These are phyloP conservation scores for Dryocosmus kuriphilus DNA, from an alignment of 2,888 invertebrate species.

Conservation along the genomic window DNA sequence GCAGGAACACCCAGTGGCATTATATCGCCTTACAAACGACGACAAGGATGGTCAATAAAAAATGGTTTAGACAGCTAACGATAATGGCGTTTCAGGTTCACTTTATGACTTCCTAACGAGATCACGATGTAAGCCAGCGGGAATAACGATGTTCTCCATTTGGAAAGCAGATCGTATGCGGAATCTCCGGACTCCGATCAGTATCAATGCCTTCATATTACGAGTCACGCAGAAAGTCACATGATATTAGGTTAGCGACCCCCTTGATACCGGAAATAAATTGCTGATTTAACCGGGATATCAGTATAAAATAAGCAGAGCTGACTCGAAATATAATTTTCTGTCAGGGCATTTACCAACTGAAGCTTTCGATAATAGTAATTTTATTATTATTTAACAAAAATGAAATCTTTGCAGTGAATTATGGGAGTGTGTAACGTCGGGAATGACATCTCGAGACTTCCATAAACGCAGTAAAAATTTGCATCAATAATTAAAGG, in stretches of 20 bases:
- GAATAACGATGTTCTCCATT: conserved; percentile 37
- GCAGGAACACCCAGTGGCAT: conserved; percentile 19
- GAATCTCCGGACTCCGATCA: conserved; percentile 33
- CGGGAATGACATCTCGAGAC: not conserved
- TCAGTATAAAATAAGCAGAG: not conserved
- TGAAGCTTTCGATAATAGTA: not conserved
- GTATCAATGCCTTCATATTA: conserved; percentile 27
- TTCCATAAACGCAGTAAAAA: not conserved
- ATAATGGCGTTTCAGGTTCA: conserved; percentile 40
- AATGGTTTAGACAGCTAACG: conserved; percentile 35
- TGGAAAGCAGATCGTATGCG: conserved; percentile 31
- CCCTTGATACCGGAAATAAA: conserved; percentile 7
- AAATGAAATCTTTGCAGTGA: not conserved
- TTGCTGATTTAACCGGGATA: not conserved
- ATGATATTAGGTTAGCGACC: conserved; percentile 32
- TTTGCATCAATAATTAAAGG: not conserved
- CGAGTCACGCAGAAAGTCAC: not conserved
- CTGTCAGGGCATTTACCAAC: not conserved
- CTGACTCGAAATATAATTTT: not conserved
- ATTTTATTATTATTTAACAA: not conserved
- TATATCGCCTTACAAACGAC: conserved; percentile 33
- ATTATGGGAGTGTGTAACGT: not conserved
- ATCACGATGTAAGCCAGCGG: conserved; percentile 39
- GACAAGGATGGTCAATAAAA: conserved; percentile 26
- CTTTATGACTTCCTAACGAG: conserved; percentile 40